These are phyloP conservation scores for Wiebesia pumilae DNA, from an alignment of 1,140 invertebrate species.

Conservation along the genomic window DNA sequence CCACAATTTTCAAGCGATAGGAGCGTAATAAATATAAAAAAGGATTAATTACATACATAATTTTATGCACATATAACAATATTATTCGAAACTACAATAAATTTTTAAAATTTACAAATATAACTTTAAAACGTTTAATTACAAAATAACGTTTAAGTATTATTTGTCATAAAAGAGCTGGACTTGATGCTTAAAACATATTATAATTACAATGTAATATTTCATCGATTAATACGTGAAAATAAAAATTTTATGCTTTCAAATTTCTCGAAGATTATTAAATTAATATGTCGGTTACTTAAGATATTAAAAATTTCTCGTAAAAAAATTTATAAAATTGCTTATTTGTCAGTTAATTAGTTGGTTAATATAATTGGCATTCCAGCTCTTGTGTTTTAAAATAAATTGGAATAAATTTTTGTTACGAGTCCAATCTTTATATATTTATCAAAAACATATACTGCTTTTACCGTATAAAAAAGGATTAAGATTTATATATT, in stretches of 20 bases:
- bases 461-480: slow-evolving; percentile 49
- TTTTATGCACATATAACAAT: slow-evolving; percentile 43
- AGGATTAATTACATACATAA: slow-evolving; percentile 47
- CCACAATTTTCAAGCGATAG: slow-evolving; percentile 35
- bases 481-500: slow-evolving; percentile 41
- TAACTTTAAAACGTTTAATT: slow-evolving; percentile 36
- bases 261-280: background rate
- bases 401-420: slow-evolving; percentile 25
- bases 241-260: background rate
- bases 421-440: slow-evolving; percentile 40
- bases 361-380: slow-evolving; percentile 5
- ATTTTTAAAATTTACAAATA: slow-evolving; percentile 48
- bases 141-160: slow-evolving; percentile 38
- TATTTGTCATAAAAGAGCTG: slow-evolving; percentile 47
- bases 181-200: background rate
- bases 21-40: slow-evolving; percentile 53
- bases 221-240: background rate
- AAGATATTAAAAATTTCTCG: background rate
- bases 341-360: background rate
- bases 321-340: slow-evolving; percentile 36
- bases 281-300: slow-evolving; percentile 14
- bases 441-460: slow-evolving; percentile 52
- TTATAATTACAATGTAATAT: slow-evolving; percentile 1
- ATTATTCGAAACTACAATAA: slow-evolving; percentile 30
- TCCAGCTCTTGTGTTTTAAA: slow-evolving; percentile 28